Evolutionary conservation across 2,797 vertebrate species (phyloP), one percentile per base, ranked within the genome.

Genomic region (Pampus argenteus): DNA sequence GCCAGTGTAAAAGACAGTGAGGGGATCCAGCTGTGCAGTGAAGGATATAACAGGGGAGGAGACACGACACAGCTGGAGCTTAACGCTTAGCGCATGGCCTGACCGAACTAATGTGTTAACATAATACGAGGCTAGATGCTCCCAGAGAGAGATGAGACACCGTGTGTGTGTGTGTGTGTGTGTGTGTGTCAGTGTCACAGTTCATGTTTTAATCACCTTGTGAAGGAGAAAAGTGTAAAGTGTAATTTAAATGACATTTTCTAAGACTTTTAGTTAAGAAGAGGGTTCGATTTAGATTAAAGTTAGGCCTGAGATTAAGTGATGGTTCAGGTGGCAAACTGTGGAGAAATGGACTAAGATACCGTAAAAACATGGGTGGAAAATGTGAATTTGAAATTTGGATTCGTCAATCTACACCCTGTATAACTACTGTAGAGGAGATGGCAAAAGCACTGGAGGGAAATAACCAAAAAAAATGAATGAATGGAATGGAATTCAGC

Each of bases 1-100:
- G 40, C 10, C 6, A 44, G 36, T 48, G 63, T 47, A 52, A 34
- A n/a, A 61, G 67, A 71, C 65, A n/a, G 65, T 89, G 89, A 93
- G 49, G 69, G 26, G 61, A 60, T 74, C 74, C 89, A 90, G 87
- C 91, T 91, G 91, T 74, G 77, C 65, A 58, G 68, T 71, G 75
- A 91, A 80, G 81, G 73, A 83, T 77, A 63, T 74, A 59, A 55
- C 58, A 76, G 57, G 84, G 90, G 89, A 86, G 89, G 86, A 86
- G 89, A 92, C 77, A 69, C 0, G 25, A 79, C 64, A 65, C 91
- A 92, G 88, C 87, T 91, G 90, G 77, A 69, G 52, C 44, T 9
- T 50, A 54, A 74, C 51, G 57, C 66, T 61, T 56, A 66, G 42
- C 9, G 4, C 51, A 54, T 67, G 45, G 72, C 76, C 62, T 66